A percentile compares a stretch with the other conserved stretches of the same genome.
These are phyloP conservation scores for Scrobipalpa atriplicella DNA, from an alignment of 2,888 invertebrate genomes.

Conservation along the genomic window DNA sequence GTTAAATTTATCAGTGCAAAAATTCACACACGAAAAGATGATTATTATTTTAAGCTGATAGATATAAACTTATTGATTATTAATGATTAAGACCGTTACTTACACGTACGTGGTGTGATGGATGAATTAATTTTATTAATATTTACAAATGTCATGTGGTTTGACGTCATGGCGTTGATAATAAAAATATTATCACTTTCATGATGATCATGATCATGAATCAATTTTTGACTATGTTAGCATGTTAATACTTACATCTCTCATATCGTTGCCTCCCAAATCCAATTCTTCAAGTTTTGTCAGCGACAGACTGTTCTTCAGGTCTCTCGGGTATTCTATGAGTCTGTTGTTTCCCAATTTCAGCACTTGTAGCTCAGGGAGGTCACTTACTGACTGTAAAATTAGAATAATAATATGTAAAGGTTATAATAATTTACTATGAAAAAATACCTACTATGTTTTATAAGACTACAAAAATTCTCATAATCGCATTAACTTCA, in stretches of 20 bases:
- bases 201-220: not conserved
- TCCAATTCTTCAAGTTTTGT: slow-evolving; percentile 70
- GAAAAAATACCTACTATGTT: too few species aligned
- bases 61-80: not conserved
- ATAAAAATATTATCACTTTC: not conserved
- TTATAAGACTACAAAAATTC: not conserved
- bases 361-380: slow-evolving; percentile 59
- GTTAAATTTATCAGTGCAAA: not conserved
- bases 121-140: not conserved
- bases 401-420: slow-evolving; percentile 38
- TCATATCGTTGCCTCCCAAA: slow-evolving; percentile 75
- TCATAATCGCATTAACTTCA: not conserved
- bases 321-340: slow-evolving; percentile 69
- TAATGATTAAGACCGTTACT: not conserved
- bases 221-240: too few species aligned
- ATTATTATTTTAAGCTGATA: not conserved
- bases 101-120: not conserved
- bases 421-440: not conserved
- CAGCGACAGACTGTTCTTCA: slow-evolving; percentile 65
- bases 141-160: not conserved
- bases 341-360: slow-evolving; percentile 71
- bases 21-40: not conserved
- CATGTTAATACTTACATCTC: slow-evolving; percentile 60
- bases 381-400: slow-evolving; percentile 72
- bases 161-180: not conserved